phyloP scores from a whole-genome alignment of 2,888 invertebrate species.

The Agriopis leucophaearia region DNA sequence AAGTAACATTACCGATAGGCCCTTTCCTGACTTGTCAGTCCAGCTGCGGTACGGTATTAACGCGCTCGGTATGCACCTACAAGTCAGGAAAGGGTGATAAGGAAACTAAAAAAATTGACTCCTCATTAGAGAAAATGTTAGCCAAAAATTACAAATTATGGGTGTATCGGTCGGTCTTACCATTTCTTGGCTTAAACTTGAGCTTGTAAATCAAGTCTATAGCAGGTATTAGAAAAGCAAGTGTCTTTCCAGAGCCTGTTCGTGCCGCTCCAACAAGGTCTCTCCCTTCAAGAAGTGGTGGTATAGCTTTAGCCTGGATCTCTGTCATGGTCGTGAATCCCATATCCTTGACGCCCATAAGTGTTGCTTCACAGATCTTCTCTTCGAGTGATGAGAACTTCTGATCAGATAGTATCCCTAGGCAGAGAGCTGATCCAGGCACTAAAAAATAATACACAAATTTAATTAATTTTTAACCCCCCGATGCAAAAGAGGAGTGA shows the following conservation, averaged over 20 bases:
- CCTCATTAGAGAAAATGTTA: too few relatives aligned
- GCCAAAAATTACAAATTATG: background rate
- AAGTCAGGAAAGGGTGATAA: too few relatives aligned
- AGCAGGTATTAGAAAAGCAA: slow-evolving; percentile 98
- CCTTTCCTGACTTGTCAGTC: too few relatives aligned
- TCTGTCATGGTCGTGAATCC: slow-evolving; percentile 98
- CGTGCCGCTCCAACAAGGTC: slow-evolving; percentile 98
- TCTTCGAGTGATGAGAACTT: slow-evolving; percentile 87
- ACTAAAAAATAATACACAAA: slow-evolving; percentile 73
- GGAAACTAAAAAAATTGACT: too few relatives aligned
- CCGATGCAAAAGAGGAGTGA: too few relatives aligned
- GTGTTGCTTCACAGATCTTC: slow-evolving; percentile 92
- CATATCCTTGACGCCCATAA: slow-evolving; percentile 96
- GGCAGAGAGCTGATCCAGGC: slow-evolving; percentile 86
- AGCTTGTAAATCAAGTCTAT: slow-evolving; percentile 96
- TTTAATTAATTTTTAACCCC: too few relatives aligned
- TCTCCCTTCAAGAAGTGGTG: slow-evolving; percentile 95
- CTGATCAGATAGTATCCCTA: slow-evolving; percentile 87
- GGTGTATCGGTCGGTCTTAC: slow-evolving; percentile 74
- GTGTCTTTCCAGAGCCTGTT: slow-evolving; percentile 98
- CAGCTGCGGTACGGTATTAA: too few relatives aligned
- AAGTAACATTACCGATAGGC: too few relatives aligned
- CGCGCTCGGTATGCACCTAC: too few relatives aligned
- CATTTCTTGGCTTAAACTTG: slow-evolving; percentile 97
- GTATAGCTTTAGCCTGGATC: slow-evolving; percentile 96